These are phyloP conservation scores for Melanerpes aurifrons DNA, from an alignment of 2,113 vertebrate species.

Conservation along the genomic window DNA sequence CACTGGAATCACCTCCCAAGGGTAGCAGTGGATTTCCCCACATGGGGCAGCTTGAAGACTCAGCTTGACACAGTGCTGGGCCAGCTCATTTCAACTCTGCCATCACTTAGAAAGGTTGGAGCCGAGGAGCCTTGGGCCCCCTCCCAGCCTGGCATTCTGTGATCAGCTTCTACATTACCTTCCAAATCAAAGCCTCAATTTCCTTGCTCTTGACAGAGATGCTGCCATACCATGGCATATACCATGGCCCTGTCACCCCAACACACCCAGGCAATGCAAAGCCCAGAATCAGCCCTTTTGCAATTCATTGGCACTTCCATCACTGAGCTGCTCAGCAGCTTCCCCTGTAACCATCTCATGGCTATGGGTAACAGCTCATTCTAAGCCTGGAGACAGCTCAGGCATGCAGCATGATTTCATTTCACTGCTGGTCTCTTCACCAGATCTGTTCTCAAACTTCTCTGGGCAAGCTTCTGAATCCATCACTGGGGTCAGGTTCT, in stretches of 20 bases:
- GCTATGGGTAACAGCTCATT: not conserved
- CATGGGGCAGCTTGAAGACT: too few relatives aligned
- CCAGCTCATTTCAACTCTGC: too few relatives aligned
- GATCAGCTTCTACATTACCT: not conserved
- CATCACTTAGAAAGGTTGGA: too few relatives aligned
- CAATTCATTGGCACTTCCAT: not conserved
- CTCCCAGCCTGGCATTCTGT: too few relatives aligned
- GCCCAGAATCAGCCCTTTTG: not conserved
- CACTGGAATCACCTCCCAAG: not conserved
- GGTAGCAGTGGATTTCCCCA: too few relatives aligned
- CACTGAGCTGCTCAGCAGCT: not conserved
- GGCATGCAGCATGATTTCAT: accelerated
- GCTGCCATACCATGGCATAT: too few relatives aligned
- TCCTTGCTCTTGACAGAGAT: not conserved
- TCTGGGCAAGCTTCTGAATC: not conserved
- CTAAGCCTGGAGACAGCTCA: not conserved
- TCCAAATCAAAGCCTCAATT: not conserved
- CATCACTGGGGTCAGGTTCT: not conserved
- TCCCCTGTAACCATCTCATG: accelerated
- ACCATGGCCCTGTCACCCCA: accelerated
- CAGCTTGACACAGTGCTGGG: too few relatives aligned
- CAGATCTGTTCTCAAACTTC: not conserved
- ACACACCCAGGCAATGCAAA: not conserved
- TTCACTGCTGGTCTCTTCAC: not conserved
- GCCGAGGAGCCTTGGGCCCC: too few relatives aligned